Base-by-base conservation (phyloP, 1,140 invertebrate genomes). In the Cotesia typhae region DNA sequence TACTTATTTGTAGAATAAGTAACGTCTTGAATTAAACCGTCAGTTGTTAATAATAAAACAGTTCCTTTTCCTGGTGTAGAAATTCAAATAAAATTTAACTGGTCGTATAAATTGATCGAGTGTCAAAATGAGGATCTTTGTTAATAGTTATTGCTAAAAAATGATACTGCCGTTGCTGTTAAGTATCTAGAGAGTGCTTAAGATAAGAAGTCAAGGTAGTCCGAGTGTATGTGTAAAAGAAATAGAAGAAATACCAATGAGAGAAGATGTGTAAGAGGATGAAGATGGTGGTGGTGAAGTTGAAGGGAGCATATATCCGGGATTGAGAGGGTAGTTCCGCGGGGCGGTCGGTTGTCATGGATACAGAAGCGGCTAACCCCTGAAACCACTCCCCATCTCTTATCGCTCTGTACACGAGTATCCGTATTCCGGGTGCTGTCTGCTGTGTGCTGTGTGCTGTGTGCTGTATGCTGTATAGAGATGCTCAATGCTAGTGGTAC, bases 331-430 rank as follows among this genome's bases (percentile, higher is more conserved):
- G 80, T 81, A 77, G 76, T 79, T 81, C 78, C 65, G 71, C 57
- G 81, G 79, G 79, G 85, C 85, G 86, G 84, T 85, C 85, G 83
- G 86, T 87, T 78, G 84, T 79, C 85, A 87, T 87, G 83, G 84
- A 83, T 81, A 87, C 86, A 80, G 76, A 78, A 75, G 76, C 76
- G 77, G 81, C 81, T 81, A 82, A 81, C 81, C 80, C 80, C 79
- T 78, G 78, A 80, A 73, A 74, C 71, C 75, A 72, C 75, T 77
- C 78, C 76, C 74, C 75, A 57, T 76, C 79, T 76, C 72, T 76
- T 63, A 72, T 72, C 70, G 28, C 28, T 28, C 28, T 28, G 2
- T 28, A 28, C 28, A 28, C 28, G 28, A 1, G 28, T 28, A 28
- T 28, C 28, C 28, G 28, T 28, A 73, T 75, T 65, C 55, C 75